Percentiles rank a stretch among this genome's conserved stretches.
These are phyloP conservation scores for Graptemys geographica DNA, from an alignment of 2,797 vertebrate genomes.

Conservation along the genomic window DNA sequence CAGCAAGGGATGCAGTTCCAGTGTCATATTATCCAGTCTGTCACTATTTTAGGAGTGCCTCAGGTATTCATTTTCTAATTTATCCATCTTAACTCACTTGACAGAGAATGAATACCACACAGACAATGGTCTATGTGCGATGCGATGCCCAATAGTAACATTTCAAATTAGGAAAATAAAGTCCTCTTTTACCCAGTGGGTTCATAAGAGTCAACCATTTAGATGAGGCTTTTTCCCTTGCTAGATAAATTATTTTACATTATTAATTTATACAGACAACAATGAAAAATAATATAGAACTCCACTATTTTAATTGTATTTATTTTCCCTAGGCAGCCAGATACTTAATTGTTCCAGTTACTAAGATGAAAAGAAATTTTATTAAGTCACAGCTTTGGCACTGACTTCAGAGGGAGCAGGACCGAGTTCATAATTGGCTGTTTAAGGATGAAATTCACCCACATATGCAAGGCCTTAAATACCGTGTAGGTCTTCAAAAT, in stretches of 20 bases:
- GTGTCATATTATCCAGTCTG: background rate
- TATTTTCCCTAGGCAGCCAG: conserved; percentile 16
- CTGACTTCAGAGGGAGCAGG: conserved; percentile 19
- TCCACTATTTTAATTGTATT: conserved; percentile 31
- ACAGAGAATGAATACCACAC: background rate
- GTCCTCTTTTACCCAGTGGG: background rate
- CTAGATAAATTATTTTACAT: conserved; percentile 4
- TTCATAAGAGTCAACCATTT: background rate
- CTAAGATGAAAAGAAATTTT: conserved; percentile 35
- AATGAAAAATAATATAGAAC: background rate
- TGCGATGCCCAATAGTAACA: background rate
- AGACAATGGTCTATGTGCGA: background rate
- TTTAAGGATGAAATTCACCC: conserved; percentile 33
- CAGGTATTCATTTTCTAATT: background rate
- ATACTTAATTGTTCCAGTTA: conserved; percentile 43
- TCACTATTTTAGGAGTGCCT: background rate
- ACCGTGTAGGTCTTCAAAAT: background rate
- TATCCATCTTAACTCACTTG: background rate
- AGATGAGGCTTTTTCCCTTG: background rate
- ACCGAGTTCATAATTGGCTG: conserved; percentile 13
- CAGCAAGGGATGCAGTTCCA: background rate
- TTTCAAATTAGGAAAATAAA: conserved; percentile 21
- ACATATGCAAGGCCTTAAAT: background rate
- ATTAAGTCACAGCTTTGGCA: conserved; percentile 25
- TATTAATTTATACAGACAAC: conserved; percentile 40